phyloP scores from a whole-genome alignment of 2,797 vertebrate genomes.

The Merluccius polli region DNA sequence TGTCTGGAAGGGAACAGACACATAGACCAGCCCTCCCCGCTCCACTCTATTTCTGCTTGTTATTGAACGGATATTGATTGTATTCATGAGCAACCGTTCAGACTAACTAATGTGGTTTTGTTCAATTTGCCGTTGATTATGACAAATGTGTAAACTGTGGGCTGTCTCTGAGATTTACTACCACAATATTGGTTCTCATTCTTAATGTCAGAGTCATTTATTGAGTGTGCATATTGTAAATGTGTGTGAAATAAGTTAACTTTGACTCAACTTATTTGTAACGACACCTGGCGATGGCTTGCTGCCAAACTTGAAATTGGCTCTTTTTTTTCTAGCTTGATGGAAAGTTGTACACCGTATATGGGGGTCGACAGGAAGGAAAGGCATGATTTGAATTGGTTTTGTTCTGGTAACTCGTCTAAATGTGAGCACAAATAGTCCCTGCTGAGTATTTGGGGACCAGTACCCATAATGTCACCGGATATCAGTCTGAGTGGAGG shows the following conservation, averaged over 20 bases:
- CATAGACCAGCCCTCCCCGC: not conserved
- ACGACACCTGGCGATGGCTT: conserved; percentile 31
- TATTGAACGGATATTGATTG: not conserved
- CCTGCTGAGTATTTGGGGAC: not conserved
- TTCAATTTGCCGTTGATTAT: not conserved
- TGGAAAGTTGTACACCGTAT: conserved; percentile 3
- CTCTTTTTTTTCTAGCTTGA: conserved; percentile 24
- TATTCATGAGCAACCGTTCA: not conserved
- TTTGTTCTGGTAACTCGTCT: not conserved
- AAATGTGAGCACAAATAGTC: not conserved
- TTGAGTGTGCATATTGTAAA: conserved; percentile 49
- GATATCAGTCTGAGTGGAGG: not conserved
- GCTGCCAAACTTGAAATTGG: conserved; percentile 35
- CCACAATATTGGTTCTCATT: conserved; percentile 54
- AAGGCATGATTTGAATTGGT: not conserved
- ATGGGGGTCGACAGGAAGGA: not conserved
- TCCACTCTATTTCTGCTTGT: not conserved
- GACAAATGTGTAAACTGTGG: not conserved
- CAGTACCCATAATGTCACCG: not conserved
- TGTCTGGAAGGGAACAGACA: not conserved
- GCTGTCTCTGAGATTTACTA: conserved; percentile 17
- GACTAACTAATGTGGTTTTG: not conserved
- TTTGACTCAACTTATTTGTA: conserved; percentile 29
- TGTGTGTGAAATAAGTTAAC: conserved; percentile 54
- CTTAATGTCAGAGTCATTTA: conserved; percentile 64